Evolutionary conservation across 2,113 vertebrate genomes (phyloP), one percentile per base, ranked within the genome.

Genomic region (Microcebus jonahi): DNA sequence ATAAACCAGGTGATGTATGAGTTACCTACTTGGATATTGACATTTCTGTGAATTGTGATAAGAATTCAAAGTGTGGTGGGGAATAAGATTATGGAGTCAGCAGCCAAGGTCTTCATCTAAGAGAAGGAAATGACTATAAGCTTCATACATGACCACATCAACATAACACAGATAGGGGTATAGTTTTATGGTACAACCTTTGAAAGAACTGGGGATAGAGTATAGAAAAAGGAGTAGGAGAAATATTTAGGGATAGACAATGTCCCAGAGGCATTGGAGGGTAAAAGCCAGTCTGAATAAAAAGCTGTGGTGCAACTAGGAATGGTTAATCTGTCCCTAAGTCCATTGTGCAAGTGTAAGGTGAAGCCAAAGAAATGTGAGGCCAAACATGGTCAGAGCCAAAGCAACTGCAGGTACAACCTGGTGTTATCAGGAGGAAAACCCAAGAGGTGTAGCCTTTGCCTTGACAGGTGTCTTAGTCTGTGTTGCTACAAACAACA

Each of bases 251-350:
- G 45, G 34, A 53, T 11, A 61, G 11, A 3, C 2, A 34, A 39
- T 27, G 59, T 0, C 3, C 15, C 25, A 25, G 18, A 36, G 39
- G 1, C 11, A 79, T 2, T 20, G 29, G 27, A 39, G 8, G 5
- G 2, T 45, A 84, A 42, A 61, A 29, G 10, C 42, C 34, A 3
- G 2, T 4, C n/a, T n/a, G 11, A 79, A 18, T 14, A 34, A 53
- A 86, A 34, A 23, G 2, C 3, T 20, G 2, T 55, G 45, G 18
- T 5, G 4, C 6, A 61, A 48, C 21, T 5, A 73, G 4, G 39
- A 59, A 34, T 5, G 10, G 3, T 48, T 36, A 34, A 8, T 70
- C n/a, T 88, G 12, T 2, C 53, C 53, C 39, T 4, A 48, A 12
- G 29, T 8, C 7, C 31, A 23, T 8, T 29, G 11, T 34, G 11